A percentile compares a stretch with the other conserved stretches of the same genome.
These are phyloP conservation scores for Manduca sexta DNA, from an alignment of 1,140 invertebrate species.

Conservation along the genomic window DNA sequence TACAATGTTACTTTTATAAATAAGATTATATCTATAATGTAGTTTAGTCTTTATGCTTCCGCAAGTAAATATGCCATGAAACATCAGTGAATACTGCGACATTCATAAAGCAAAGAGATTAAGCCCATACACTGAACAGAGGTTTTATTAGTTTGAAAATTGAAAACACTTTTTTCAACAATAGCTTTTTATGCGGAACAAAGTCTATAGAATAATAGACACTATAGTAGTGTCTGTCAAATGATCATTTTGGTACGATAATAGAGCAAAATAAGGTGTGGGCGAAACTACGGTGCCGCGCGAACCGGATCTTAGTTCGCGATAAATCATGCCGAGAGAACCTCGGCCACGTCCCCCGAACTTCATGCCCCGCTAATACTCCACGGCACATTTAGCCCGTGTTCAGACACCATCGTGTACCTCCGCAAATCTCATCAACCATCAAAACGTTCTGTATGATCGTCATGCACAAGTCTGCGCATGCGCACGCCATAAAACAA, in stretches of 20 bases:
- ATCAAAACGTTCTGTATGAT: too few species aligned
- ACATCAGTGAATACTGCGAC: too few species aligned
- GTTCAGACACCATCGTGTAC: too few species aligned
- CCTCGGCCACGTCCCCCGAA: slow-evolving; percentile 1
- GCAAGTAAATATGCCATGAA: too few species aligned
- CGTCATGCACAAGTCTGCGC: too few species aligned
- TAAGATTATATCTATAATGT: too few species aligned
- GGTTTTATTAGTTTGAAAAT: background rate
- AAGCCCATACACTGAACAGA: too few species aligned
- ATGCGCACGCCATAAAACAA: too few species aligned
- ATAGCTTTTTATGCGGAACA: slow-evolving; percentile 19
- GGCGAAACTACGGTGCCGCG: slow-evolving; percentile 31
- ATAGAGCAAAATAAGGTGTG: slow-evolving; percentile 49
- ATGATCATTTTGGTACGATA: slow-evolving; percentile 53
- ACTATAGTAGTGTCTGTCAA: slow-evolving; percentile 27
- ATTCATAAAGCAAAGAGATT: too few species aligned
- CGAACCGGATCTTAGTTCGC: slow-evolving; percentile 51
- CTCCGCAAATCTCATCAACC: too few species aligned
- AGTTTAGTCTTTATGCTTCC: too few species aligned
- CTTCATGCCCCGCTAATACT: slow-evolving; percentile 2
- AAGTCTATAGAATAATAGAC: slow-evolving; percentile 34
- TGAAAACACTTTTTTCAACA: slow-evolving; percentile 5
- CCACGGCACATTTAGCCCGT: background rate
- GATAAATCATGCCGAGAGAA: slow-evolving; percentile 51
- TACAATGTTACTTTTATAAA: too few species aligned